phyloP scores from a whole-genome alignment of 1,140 invertebrate genomes.

The Cataglyphis hispanica region DNA sequence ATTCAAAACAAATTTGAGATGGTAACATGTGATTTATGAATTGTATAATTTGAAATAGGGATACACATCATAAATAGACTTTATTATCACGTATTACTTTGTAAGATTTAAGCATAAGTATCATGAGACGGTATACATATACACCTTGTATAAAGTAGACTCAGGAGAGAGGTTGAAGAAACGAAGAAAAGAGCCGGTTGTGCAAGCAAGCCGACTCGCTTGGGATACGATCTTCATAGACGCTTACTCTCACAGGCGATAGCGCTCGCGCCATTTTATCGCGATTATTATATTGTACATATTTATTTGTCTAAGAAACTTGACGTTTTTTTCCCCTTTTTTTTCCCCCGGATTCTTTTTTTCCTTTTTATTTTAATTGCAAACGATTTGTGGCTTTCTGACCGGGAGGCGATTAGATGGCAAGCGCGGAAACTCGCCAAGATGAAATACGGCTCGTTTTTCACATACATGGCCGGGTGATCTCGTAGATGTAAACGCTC shows the following conservation, averaged over 20 bases:
- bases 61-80: not conserved
- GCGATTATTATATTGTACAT: not conserved
- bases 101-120: conserved; percentile 1
- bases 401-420: conserved; percentile 34
- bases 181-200: conserved; percentile 59
- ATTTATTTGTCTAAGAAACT: not conserved
- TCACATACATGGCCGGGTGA: not conserved
- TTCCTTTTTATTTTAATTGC: conserved; percentile 23
- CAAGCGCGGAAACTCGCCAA: conserved; percentile 12
- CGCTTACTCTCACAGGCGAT: conserved; percentile 13
- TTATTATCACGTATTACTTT: not conserved
- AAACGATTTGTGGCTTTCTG: conserved; percentile 16
- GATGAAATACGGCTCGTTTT: conserved; percentile 45
- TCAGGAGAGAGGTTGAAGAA: conserved; percentile 19
- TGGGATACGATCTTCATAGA: conserved; percentile 49
- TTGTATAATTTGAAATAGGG: not conserved
- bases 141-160: conserved; percentile 31
- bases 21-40: not conserved
- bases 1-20: not conserved
- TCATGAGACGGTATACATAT: not conserved
- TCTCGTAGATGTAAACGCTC: conserved; percentile 16
- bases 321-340: not conserved
- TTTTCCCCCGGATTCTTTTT: not conserved
- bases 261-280: no score
- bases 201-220: conserved; percentile 53